A percentile compares a stretch with the other conserved stretches of the same genome.
These are phyloP conservation scores for Allolobophora icterica DNA, from an alignment of 2,888 invertebrate genomes.

Conservation along the genomic window DNA sequence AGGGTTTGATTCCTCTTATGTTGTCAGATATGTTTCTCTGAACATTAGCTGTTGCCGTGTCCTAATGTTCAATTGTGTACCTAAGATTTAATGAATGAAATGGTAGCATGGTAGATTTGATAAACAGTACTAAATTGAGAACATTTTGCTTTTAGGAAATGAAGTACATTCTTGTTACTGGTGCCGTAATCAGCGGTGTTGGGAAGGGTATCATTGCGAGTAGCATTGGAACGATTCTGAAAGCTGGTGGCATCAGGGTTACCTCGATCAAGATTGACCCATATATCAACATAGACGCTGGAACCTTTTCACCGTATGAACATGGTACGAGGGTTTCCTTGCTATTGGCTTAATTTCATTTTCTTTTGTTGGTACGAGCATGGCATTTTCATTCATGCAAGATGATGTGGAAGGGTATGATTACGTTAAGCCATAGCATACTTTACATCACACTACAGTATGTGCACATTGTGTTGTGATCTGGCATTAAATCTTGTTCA, in stretches of 20 bases:
- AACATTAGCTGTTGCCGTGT: neutral
- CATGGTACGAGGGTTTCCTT: slow-evolving; percentile 77
- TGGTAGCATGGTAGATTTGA: neutral
- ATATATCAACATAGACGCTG: slow-evolving; percentile 98
- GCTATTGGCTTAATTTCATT: neutral
- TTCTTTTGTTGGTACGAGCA: neutral
- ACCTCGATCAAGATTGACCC: slow-evolving; percentile 99
- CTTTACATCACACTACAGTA: neutral
- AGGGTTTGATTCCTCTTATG: neutral
- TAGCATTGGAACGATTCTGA: slow-evolving; percentile 71
- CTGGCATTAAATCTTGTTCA: too few species aligned
- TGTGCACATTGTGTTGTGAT: neutral
- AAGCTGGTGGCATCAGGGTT: slow-evolving; percentile 91
- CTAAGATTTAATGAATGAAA: neutral
- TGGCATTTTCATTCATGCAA: too few species aligned
- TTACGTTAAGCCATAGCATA: neutral
- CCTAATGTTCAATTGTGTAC: neutral
- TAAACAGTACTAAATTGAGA: neutral
- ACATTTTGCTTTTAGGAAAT: slow-evolving; percentile 63
- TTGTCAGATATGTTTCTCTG: neutral
- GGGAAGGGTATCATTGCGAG: slow-evolving; percentile 71
- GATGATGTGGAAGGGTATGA: neutral
- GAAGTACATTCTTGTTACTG: slow-evolving; percentile 98
- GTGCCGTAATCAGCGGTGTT: slow-evolving; percentile 98
- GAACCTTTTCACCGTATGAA: slow-evolving; percentile 98